Percentiles rank a stretch among this genome's conserved stretches.
Evolutionary conservation across 2,888 invertebrate species (phyloP).

Genomic region (Luffia ferchaultella): DNA sequence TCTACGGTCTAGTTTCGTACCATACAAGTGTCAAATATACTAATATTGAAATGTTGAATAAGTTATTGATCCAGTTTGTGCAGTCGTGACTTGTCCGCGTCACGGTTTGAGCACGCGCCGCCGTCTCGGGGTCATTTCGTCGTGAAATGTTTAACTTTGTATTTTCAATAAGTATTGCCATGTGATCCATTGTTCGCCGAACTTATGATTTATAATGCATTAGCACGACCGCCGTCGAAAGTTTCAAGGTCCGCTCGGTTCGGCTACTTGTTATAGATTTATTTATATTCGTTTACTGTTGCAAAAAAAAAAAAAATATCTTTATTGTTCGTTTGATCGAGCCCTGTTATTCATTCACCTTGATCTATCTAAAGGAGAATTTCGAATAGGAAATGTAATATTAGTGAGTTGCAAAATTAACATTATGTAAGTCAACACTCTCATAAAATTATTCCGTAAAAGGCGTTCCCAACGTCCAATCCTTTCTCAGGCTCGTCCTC

Average conservation of each 20-base stretch:
- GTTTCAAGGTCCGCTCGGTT: slow-evolving; percentile 34
- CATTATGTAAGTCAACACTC: no score
- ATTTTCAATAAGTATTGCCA: slow-evolving; percentile 33
- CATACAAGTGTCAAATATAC: no score
- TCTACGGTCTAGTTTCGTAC: no score
- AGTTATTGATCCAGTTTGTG: slow-evolving; percentile 37
- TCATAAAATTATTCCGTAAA: no score
- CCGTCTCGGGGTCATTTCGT: slow-evolving; percentile 31
- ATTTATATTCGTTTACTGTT: neutral
- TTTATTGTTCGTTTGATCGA: no score
- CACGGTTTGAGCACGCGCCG: slow-evolving; percentile 52
- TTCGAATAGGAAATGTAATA: no score
- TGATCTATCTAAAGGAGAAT: no score
- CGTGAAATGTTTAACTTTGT: slow-evolving; percentile 42
- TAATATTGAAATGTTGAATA: slow-evolving; percentile 21
- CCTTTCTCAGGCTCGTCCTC: neutral
- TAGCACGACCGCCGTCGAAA: slow-evolving; percentile 23
- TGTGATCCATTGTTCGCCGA: slow-evolving; percentile 44
- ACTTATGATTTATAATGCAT: slow-evolving; percentile 46
- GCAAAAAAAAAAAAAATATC: no score
- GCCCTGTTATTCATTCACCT: no score
- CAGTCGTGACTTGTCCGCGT: slow-evolving; percentile 47
- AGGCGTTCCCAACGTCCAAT: neutral
- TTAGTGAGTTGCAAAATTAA: no score
- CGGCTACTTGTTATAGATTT: neutral